Conservation (phyloP, 2,888 invertebrate genomes). For the Frankliniella intonsa region DNA sequence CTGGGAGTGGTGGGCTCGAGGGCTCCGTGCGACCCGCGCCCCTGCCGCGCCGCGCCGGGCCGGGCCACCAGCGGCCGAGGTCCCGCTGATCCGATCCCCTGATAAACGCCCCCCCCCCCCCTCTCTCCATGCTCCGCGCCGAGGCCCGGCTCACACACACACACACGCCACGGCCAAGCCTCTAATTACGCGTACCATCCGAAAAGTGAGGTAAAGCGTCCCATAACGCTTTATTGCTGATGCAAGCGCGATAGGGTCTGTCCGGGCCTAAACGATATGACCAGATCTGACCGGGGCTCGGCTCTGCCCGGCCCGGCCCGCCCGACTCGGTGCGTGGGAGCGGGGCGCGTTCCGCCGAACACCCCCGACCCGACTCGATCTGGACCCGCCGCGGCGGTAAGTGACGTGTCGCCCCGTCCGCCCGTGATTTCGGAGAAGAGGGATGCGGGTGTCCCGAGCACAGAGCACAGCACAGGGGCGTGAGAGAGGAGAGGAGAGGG, state of each 20-base stretch:
- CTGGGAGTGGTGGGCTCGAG: neutral
- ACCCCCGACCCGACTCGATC: neutral
- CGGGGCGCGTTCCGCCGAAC: neutral
- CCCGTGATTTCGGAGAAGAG: neutral
- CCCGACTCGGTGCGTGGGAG: neutral
- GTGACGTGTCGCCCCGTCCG: neutral
- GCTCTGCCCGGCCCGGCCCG: neutral
- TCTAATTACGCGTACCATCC: conserved; percentile 5
- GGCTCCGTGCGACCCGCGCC: neutral
- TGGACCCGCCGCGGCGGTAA: neutral
- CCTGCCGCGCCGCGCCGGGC: neutral
- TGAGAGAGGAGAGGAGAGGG: neutral
- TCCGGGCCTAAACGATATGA: neutral
- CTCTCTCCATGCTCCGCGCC: neutral
- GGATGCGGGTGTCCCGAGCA: neutral
- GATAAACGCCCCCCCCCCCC: neutral
- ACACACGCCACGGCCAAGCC: neutral
- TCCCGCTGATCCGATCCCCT: neutral
- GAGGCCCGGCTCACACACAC: neutral
- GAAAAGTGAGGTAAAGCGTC: conserved; percentile 25
- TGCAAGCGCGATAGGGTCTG: neutral
- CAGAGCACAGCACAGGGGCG: neutral
- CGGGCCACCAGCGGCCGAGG: neutral
- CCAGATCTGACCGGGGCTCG: neutral
- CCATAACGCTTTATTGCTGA: conserved; percentile 25